phyloP scores from a whole-genome alignment of 1,140 invertebrate species.

The Eriocheir sinensis region DNA sequence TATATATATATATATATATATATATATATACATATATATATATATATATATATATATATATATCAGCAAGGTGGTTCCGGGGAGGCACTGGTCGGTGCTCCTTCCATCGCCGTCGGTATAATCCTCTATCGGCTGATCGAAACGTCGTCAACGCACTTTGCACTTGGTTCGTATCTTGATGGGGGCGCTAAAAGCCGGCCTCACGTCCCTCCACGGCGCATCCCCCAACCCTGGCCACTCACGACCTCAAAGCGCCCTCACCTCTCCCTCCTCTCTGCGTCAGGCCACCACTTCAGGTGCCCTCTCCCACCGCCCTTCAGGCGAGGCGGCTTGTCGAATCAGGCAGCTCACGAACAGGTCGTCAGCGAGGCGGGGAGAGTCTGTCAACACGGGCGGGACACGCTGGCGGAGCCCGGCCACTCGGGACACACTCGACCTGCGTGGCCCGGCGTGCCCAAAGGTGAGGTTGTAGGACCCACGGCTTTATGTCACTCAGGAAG shows the following conservation, averaged over 20 bases:
- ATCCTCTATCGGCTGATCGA: neutral
- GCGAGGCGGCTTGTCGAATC: constrained; percentile 9
- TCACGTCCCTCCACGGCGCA: neutral
- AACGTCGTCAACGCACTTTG: constrained; percentile 43
- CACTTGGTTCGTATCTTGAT: constrained; percentile 46
- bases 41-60: constrained; percentile 40
- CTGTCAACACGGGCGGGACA: neutral
- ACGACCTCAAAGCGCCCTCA: neutral
- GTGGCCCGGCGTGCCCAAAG: neutral
- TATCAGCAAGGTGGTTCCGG: neutral
- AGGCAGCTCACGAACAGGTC: neutral
- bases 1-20: constrained; percentile 62
- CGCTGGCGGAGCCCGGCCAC: neutral
- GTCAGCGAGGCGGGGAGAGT: neutral
- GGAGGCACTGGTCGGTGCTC: neutral
- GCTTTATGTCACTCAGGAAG: neutral
- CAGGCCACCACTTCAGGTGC: neutral
- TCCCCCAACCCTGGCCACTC: neutral
- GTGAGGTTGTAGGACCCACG: neutral
- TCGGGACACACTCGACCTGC: neutral
- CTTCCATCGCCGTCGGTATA: neutral
- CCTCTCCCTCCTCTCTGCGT: neutral
- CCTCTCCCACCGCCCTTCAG: neutral
- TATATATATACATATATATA: constrained; percentile 52
- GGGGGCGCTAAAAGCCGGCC: constrained; percentile 13